A percentile compares a stretch with the other conserved stretches of the same genome.
These are phyloP conservation scores for Ptiloglossa arizonensis DNA, from an alignment of 1,140 invertebrate species.

Conservation along the genomic window DNA sequence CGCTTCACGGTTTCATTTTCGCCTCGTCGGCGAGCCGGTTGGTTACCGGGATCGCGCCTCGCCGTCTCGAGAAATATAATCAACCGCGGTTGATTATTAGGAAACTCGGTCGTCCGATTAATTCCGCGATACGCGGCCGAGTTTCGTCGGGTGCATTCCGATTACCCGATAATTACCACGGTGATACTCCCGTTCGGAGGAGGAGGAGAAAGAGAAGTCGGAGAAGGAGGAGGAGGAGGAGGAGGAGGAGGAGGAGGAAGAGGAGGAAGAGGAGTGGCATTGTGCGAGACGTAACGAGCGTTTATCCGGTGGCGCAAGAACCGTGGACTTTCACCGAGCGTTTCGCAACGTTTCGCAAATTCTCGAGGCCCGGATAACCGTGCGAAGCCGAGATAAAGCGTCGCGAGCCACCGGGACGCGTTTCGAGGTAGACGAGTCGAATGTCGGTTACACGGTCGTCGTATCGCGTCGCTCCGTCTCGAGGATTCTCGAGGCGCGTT, in stretches of 20 bases:
- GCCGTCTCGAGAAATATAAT: not conserved
- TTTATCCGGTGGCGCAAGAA: no score
- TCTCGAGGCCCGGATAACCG: slow-evolving; percentile 19
- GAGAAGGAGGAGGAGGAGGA: no score
- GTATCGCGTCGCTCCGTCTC: not conserved
- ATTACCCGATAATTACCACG: not conserved
- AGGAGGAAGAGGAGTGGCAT: no score
- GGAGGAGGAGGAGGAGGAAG: not conserved
- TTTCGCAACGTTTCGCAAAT: slow-evolving; percentile 41
- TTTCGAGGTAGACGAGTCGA: no score
- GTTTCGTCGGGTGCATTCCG: not conserved
- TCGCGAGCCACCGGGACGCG: no score
- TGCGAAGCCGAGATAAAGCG: slow-evolving; percentile 19
- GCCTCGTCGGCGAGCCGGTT: not conserved
- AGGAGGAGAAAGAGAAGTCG: no score
- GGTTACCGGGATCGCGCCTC: not conserved
- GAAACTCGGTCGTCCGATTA: slow-evolving; percentile 1
- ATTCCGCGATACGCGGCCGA: not conserved
- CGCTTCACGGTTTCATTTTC: slow-evolving; percentile 2
- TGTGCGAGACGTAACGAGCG: no score
- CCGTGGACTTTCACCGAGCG: slow-evolving; percentile 19
- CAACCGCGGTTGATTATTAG: not conserved
- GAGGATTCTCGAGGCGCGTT: not conserved
- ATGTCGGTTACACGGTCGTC: no score
- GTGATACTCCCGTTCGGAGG: not conserved